Evolutionary conservation across 2,888 invertebrate genomes (phyloP), one percentile per base, ranked within the genome.

Genomic region (Caenorhabditis imperialis): DNA sequence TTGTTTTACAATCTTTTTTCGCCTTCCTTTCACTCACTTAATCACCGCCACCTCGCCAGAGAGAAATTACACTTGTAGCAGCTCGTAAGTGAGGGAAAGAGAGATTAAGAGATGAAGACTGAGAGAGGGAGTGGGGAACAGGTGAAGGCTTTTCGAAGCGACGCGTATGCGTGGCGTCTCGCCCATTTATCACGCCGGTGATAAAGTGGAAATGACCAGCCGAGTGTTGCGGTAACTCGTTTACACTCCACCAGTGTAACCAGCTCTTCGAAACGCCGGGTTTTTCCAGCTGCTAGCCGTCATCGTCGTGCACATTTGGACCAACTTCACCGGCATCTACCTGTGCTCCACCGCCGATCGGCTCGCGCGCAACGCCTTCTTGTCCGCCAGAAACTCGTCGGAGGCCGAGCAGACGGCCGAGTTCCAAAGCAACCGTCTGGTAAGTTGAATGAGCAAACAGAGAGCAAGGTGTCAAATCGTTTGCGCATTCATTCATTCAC

Each of bases 291-390:
- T 86, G 23, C 63, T 87, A 25, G 85, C 86, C 5, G 77, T 82
- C 14, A 62, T 84, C 18, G 77, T 86, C 42, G 80, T 84, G 8
- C 86, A 87, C 75, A 74, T 84, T 42, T 86, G 86, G 86, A 63
- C 78, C 33, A 78, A 85, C 71, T 82, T 86, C 70, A 78, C 86
- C 53, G 84, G 85, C 25, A 78, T 86, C 47, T 86, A 86, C 55
- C 45, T 85, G 20, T 78, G 79, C 58, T 57, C 81, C 6, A 81
- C 81, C 2, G 72, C 71, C 14, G 81, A 83, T 42, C 72, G 85
- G 35, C 67, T 85, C 16, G 80, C 78, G 10, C 69, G 86, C 22
- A 82, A 69, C 53, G 74, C 79, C 6, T 82, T 81, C 51, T 72
- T 82, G 12, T 79, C 81, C 3, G 81, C 76, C 3, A 51, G 79